These are phyloP conservation scores for Amblyopsis rosae DNA, from an alignment of 2,113 vertebrate genomes.

Conservation along the genomic window DNA sequence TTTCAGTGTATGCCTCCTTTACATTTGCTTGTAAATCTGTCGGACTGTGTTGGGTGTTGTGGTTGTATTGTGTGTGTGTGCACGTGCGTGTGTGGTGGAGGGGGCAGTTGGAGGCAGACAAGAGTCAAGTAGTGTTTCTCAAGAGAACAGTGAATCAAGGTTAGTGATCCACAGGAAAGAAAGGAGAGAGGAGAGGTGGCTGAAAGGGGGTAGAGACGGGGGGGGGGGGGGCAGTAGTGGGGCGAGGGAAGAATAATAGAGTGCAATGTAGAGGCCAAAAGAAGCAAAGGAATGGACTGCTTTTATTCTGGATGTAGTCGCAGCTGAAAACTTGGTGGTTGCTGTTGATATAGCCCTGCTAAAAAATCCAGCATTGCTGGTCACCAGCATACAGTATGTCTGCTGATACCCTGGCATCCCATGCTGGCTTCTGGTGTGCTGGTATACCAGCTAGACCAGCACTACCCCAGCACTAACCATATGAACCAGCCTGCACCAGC, in stretches of 20 bases:
- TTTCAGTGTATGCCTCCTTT: conserved; percentile 9
- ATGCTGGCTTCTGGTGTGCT: too few species aligned
- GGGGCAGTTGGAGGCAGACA: conserved; percentile 37
- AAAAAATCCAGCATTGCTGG: too few species aligned
- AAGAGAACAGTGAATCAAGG: conserved; percentile 58
- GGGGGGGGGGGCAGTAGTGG: neutral
- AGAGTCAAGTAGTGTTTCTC: conserved; percentile 31
- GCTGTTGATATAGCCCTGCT: too few species aligned
- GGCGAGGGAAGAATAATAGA: neutral
- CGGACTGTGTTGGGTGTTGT: conserved; percentile 9
- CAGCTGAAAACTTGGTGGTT: too few species aligned
- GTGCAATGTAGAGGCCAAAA: too few species aligned
- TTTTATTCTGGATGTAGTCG: too few species aligned
- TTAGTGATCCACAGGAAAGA: conserved; percentile 35
- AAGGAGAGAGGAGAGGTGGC: conserved; percentile 39
- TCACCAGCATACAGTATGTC: too few species aligned
- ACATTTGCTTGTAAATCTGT: conserved; percentile 48
- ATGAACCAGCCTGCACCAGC: too few species aligned
- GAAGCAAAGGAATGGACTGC: too few species aligned
- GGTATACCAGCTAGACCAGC: too few species aligned
- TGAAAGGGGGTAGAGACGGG: conserved; percentile 20
- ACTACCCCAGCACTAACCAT: too few species aligned
- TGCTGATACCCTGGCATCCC: too few species aligned
- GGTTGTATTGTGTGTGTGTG: conserved; percentile 11
- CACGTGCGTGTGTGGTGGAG: conserved; percentile 5